phyloP scores from a whole-genome alignment of 2,888 invertebrate genomes.

The Oscheius myriophilus region DNA sequence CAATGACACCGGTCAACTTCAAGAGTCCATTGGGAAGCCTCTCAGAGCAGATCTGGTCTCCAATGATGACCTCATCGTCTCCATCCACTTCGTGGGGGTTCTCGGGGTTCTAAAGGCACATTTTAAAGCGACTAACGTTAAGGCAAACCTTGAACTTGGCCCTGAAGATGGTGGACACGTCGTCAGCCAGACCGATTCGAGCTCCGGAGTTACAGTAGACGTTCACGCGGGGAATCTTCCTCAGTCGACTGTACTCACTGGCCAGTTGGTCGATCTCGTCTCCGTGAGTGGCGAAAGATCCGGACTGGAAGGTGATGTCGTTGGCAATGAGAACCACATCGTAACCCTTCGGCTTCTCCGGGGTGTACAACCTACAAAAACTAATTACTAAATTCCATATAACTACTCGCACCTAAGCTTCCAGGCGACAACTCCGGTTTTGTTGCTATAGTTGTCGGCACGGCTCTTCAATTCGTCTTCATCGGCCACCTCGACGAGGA shows the following conservation, averaged over 20 bases:
- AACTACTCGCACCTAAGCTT: slow-evolving; percentile 77
- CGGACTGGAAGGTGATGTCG: slow-evolving; percentile 89
- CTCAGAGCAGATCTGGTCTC: slow-evolving; percentile 61
- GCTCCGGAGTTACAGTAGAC: slow-evolving; percentile 96
- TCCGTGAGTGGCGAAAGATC: slow-evolving; percentile 87
- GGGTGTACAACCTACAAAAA: slow-evolving; percentile 71
- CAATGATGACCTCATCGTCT: slow-evolving; percentile 79
- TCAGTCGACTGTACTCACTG: slow-evolving; percentile 59
- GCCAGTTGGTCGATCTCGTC: slow-evolving; percentile 82
- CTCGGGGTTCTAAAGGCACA: slow-evolving; percentile 77
- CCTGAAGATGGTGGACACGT: slow-evolving; percentile 88
- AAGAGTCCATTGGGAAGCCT: slow-evolving; percentile 68
- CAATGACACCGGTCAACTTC: slow-evolving; percentile 71
- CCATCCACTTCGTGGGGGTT: slow-evolving; percentile 91
- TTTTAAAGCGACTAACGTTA: slow-evolving; percentile 77
- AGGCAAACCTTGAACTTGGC: slow-evolving; percentile 81
- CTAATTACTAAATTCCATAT: too few species aligned
- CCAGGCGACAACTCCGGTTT: slow-evolving; percentile 98
- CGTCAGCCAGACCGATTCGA: slow-evolving; percentile 95
- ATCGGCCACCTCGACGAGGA: slow-evolving; percentile 34
- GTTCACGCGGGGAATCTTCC: slow-evolving; percentile 86
- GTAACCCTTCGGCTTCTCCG: slow-evolving; percentile 89
- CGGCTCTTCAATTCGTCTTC: slow-evolving; percentile 72
- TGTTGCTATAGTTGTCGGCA: slow-evolving; percentile 93
- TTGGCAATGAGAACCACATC: slow-evolving; percentile 93